Percentiles rank a stretch among this genome's conserved stretches.
Evolutionary conservation across 2,888 invertebrate genomes (phyloP).

Genomic region (Caenorhabditis japonica): DNA sequence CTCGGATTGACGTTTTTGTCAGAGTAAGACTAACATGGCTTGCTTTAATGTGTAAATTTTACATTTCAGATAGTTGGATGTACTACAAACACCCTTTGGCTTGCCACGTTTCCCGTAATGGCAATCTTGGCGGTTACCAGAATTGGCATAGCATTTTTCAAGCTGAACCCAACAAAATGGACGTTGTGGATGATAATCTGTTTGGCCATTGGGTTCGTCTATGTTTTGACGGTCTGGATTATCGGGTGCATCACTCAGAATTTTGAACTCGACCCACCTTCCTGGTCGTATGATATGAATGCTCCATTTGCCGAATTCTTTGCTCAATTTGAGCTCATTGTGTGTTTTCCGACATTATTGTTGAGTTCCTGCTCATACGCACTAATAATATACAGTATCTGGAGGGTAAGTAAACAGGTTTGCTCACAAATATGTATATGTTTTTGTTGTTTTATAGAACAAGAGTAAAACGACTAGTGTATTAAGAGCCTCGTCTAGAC

Average conservation of each 20-base stretch:
- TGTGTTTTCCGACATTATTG: conserved; percentile 33
- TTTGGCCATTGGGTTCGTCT: neutral
- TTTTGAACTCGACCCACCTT: neutral
- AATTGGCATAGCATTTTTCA: conserved; percentile 14
- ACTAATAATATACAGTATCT: conserved; percentile 35
- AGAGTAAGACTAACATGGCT: conserved; percentile 1
- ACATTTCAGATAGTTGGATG: conserved; percentile 31
- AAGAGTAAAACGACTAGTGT: conserved; percentile 6
- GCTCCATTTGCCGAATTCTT: conserved; percentile 18
- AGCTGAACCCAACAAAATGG: conserved; percentile 12
- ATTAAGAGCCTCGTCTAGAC: conserved; percentile 11
- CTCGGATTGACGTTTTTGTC: neutral
- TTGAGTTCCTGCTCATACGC: conserved; percentile 35
- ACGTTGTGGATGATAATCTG: conserved; percentile 5
- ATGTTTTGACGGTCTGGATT: neutral
- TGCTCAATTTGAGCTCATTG: conserved; percentile 23
- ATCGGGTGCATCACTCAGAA: conserved; percentile 9
- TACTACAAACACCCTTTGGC: conserved; percentile 30
- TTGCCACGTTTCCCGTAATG: conserved; percentile 22
- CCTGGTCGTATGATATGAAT: conserved; percentile 28
- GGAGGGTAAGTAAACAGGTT: neutral
- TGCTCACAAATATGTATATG: neutral
- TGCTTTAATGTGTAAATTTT: too few relatives aligned
- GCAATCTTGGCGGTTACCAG: conserved; percentile 8
- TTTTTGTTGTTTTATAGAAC: conserved; percentile 12